A percentile compares a stretch with the other conserved stretches of the same genome.
phyloP scores from a whole-genome alignment of 2,797 vertebrate species.

The Chrosomus eos region DNA sequence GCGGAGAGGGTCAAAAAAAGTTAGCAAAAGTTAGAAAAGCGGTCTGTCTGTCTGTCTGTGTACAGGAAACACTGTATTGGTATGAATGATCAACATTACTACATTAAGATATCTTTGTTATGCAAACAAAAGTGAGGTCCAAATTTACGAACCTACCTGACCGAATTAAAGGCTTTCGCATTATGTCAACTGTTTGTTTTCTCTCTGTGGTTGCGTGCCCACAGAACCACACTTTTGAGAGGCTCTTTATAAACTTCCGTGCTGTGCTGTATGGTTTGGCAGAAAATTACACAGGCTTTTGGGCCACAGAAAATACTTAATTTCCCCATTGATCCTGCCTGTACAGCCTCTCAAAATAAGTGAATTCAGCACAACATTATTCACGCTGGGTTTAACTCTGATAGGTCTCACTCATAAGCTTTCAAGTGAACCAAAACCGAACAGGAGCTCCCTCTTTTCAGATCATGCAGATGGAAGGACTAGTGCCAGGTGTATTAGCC shows the following conservation, averaged over 20 bases:
- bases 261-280: slow-evolving; percentile 74
- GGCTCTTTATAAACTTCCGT: slow-evolving; percentile 67
- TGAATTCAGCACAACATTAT: slow-evolving; percentile 71
- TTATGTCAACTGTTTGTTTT: slow-evolving; percentile 63
- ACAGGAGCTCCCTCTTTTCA: slow-evolving; percentile 30
- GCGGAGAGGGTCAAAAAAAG: slow-evolving; percentile 43
- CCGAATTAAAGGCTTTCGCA: slow-evolving; percentile 26
- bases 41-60: background rate
- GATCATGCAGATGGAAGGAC: slow-evolving; percentile 13
- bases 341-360: slow-evolving; percentile 73
- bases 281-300: slow-evolving; percentile 71
- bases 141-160: slow-evolving; percentile 14
- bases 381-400: slow-evolving; percentile 53
- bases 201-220: slow-evolving; percentile 65
- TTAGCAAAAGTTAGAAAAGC: background rate
- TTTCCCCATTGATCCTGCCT: slow-evolving; percentile 70
- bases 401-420: slow-evolving; percentile 47
- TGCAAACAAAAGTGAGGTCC: background rate
- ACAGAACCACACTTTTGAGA: slow-evolving; percentile 69
- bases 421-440: slow-evolving; percentile 32
- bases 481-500: slow-evolving; percentile 35
- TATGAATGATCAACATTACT: slow-evolving; percentile 5
- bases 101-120: background rate
- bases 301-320: slow-evolving; percentile 72
- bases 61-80: background rate